Percentiles rank a stretch among this genome's conserved stretches.
These are phyloP conservation scores for Daktulosphaira vitifoliae DNA, from an alignment of 1,140 invertebrate species.

Conservation along the genomic window DNA sequence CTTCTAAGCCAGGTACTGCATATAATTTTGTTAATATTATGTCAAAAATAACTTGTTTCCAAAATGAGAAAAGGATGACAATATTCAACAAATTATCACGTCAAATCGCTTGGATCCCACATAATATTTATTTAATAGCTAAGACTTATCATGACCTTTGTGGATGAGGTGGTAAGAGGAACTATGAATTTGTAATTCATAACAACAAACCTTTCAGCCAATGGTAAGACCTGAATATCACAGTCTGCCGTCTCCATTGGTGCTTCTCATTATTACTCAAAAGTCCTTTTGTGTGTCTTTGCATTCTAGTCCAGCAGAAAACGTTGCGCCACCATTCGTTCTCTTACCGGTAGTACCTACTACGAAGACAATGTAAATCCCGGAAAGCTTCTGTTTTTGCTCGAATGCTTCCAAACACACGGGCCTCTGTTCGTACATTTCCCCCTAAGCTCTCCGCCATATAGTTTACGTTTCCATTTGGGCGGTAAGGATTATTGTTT, in stretches of 20 bases:
- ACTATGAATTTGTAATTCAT: conserved; percentile 25
- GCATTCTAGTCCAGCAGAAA: background rate
- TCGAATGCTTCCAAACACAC: background rate
- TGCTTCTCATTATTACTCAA: background rate
- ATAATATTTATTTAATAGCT: conserved; percentile 16
- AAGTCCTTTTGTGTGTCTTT: background rate
- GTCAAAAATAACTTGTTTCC: too few relatives aligned
- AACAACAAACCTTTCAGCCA: background rate
- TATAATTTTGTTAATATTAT: too few relatives aligned
- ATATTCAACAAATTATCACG: conserved; percentile 16
- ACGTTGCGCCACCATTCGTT: background rate
- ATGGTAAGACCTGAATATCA: background rate
- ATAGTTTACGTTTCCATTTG: too few relatives aligned
- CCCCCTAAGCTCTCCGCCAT: too few relatives aligned
- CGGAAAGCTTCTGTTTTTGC: conserved; percentile 9
- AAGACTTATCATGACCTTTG: conserved; percentile 22
- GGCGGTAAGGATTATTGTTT: too few relatives aligned
- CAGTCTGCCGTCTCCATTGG: too few relatives aligned
- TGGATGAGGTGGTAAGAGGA: background rate
- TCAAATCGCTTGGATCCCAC: background rate
- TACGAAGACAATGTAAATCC: conserved; percentile 19
- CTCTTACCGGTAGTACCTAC: too few relatives aligned
- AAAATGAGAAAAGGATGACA: background rate
- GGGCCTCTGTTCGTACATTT: too few relatives aligned
- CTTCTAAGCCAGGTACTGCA: too few relatives aligned